A percentile compares a stretch with the other conserved stretches of the same genome.
phyloP scores from a whole-genome alignment of 2,888 invertebrate species.

The Timema podura region DNA sequence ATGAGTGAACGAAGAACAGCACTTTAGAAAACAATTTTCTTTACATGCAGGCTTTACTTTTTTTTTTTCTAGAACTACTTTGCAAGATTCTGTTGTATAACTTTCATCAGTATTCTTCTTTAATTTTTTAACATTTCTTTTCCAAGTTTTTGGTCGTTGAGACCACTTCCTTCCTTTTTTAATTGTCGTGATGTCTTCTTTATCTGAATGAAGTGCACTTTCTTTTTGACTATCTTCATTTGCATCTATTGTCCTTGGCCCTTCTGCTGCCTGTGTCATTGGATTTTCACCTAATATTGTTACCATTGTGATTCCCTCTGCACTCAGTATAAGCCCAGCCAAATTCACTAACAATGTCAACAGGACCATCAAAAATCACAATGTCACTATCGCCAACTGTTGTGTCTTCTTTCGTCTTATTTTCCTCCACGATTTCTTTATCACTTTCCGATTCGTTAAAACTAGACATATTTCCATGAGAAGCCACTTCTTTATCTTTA shows the following conservation, averaged over 20 bases:
- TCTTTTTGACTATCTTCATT: too few species aligned
- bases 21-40: constrained; percentile 14
- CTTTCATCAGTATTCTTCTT: constrained; percentile 13
- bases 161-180: background rate
- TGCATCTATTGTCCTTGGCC: background rate
- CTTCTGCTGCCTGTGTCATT: background rate
- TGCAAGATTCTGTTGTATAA: constrained; percentile 6
- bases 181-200: too few species aligned
- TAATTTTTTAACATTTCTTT: constrained; percentile 12
- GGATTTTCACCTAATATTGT: background rate
- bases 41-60: background rate
- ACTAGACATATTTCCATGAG: background rate
- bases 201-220: too few species aligned
- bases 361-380: background rate
- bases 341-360: background rate
- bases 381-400: background rate
- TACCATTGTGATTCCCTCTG: background rate
- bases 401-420: background rate
- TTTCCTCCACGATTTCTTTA: background rate
- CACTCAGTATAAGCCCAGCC: background rate
- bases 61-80: background rate
- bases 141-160: background rate
- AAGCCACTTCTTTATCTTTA: background rate
- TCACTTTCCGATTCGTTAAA: background rate
- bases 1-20: constrained; percentile 4